Percentiles rank a stretch among this genome's conserved stretches.
Conservation (phyloP, 1,140 invertebrate genomes). For the Himalopsyche phryganea region DNA sequence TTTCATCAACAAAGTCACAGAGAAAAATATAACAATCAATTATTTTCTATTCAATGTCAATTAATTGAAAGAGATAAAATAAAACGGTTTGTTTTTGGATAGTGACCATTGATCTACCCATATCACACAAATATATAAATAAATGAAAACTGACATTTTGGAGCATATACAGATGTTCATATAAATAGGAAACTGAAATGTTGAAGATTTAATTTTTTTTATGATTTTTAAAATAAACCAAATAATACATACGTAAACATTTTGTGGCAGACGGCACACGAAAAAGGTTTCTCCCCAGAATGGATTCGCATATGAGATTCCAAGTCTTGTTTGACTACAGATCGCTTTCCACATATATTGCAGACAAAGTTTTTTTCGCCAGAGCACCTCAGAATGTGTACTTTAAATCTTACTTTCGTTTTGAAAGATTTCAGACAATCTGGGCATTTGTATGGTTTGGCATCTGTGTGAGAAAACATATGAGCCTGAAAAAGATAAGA, state of each 20-base stretch:
- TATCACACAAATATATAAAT: no score
- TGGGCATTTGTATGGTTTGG: neutral
- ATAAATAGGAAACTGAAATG: no score
- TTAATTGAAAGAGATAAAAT: no score
- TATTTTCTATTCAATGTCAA: no score
- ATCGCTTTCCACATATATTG: conserved; percentile 1
- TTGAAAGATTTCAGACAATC: neutral
- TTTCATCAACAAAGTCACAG: no score
- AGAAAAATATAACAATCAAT: no score
- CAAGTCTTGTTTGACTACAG: neutral
- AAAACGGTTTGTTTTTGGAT: no score
- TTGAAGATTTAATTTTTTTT: no score
- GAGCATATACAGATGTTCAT: no score
- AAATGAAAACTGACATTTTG: no score
- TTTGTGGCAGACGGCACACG: neutral
- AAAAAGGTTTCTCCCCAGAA: neutral
- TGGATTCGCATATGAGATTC: neutral
- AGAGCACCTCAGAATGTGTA: neutral
- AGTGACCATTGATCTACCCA: no score
- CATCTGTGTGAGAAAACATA: neutral
- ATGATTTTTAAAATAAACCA: no score
- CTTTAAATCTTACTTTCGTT: neutral
- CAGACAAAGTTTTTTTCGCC: conserved; percentile 1
- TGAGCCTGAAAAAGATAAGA: neutral
- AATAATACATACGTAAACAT: neutral